These are phyloP conservation scores for Chroicocephalus ridibundus DNA, from an alignment of 2,113 vertebrate species.

Conservation along the genomic window DNA sequence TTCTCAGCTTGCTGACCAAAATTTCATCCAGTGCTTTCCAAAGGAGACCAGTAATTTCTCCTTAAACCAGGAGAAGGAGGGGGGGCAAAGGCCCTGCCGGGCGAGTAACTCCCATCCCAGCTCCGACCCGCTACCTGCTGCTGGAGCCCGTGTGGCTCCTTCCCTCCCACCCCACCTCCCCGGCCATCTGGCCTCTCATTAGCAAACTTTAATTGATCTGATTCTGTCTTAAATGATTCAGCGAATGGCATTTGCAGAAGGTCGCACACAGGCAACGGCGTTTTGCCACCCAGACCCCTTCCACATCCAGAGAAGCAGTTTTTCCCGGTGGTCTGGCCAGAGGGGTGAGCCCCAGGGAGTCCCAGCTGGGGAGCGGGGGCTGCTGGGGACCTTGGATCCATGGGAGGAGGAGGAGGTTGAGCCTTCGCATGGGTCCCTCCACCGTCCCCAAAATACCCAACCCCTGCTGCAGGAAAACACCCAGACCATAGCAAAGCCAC, in stretches of 20 bases:
- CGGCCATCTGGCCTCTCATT: conserved; percentile 20
- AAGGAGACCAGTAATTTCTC: not conserved
- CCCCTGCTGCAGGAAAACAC: not conserved
- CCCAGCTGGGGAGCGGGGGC: not conserved
- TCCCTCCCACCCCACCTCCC: not conserved
- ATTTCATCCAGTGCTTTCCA: not conserved
- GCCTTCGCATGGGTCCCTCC: not conserved
- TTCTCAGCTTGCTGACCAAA: not conserved
- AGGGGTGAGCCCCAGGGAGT: not conserved
- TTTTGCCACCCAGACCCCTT: not conserved
- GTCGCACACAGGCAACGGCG: not conserved
- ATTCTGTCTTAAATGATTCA: conserved; percentile 50
- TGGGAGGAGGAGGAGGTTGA: not conserved
- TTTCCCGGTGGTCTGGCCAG: not conserved
- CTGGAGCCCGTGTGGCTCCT: not conserved
- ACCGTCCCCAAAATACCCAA: rapidly evolving
- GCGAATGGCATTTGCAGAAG: not conserved
- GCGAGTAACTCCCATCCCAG: not conserved
- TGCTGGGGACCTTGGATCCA: not conserved
- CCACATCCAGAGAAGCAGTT: not conserved
- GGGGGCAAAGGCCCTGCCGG: not conserved
- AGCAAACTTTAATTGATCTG: conserved; percentile 50
- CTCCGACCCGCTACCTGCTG: not conserved
- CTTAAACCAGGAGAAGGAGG: not conserved
- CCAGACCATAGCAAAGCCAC: not conserved